A percentile compares a stretch with the other conserved stretches of the same genome.
Conservation (phyloP, 2,113 vertebrate species). For the Sinocyclocheilus grahami region DNA sequence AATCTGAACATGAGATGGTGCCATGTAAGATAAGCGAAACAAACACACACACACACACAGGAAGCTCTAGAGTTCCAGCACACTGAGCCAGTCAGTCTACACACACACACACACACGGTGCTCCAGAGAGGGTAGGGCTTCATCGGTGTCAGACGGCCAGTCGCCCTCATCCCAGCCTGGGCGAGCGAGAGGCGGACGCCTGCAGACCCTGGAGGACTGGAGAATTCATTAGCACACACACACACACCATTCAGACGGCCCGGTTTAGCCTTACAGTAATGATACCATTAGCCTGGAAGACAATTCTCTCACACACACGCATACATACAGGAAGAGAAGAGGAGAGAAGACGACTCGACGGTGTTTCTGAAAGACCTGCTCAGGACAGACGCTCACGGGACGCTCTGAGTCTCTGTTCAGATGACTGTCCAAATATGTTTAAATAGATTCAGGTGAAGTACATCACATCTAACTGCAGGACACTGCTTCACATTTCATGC, state of each 20-base stretch:
- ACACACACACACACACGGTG: slow-evolving; percentile 1
- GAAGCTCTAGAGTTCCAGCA: slow-evolving; percentile 21
- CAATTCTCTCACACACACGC: slow-evolving; percentile 21
- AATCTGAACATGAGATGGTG: slow-evolving; percentile 10
- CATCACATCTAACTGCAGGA: neutral
- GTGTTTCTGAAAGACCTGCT: neutral
- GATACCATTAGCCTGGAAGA: slow-evolving; percentile 17
- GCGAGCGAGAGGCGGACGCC: slow-evolving; percentile 9
- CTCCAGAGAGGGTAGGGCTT: slow-evolving; percentile 25
- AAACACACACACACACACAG: neutral
- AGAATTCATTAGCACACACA: slow-evolving; percentile 22
- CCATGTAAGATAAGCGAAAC: slow-evolving; percentile 6
- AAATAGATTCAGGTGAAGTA: too few relatives aligned
- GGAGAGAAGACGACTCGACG: neutral
- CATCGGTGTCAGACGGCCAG: slow-evolving; percentile 19
- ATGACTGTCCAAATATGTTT: too few relatives aligned
- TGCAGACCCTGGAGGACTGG: slow-evolving; percentile 15
- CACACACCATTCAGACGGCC: neutral
- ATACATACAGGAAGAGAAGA: neutral
- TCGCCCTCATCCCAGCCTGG: slow-evolving; percentile 24
- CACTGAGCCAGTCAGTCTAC: slow-evolving; percentile 19
- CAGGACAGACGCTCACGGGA: neutral
- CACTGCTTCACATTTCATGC: neutral
- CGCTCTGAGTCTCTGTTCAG: neutral
- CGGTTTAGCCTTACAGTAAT: slow-evolving; percentile 27